Conservation (phyloP, 2,113 vertebrate genomes). For the Centrocercus urophasianus region DNA sequence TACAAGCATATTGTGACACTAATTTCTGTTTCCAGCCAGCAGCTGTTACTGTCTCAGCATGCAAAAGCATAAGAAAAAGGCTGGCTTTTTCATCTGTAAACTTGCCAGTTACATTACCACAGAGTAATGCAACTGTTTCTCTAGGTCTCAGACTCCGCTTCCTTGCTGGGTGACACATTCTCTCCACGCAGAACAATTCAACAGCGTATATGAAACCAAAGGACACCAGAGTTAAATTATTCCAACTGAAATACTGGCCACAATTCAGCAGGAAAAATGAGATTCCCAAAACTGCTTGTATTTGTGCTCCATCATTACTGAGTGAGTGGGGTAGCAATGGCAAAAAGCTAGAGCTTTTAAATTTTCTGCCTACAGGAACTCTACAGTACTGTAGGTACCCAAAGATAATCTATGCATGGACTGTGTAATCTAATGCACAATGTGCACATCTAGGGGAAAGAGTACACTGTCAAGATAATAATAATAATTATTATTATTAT, state of each 20-base stretch:
- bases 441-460: not conserved
- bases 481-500: not conserved
- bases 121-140: not conserved
- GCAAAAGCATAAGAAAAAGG: not conserved
- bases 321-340: not conserved
- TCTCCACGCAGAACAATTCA: not conserved
- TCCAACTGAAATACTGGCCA: not conserved
- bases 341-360: not conserved
- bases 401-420: not conserved
- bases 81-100: not conserved
- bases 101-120: not conserved
- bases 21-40: slow-evolving; percentile 1
- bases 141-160: not conserved
- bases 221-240: not conserved
- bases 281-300: not conserved
- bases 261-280: not conserved
- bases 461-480: not conserved
- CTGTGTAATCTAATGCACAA: not conserved
- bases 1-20: not conserved
- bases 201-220: not conserved
- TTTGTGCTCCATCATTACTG: not conserved
- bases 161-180: not conserved
- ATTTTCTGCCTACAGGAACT: not conserved
- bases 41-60: not conserved
- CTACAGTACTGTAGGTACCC: not conserved